Evolutionary conservation across 2,888 invertebrate species (phyloP).

Genomic region (Andricus quercusramuli): DNA sequence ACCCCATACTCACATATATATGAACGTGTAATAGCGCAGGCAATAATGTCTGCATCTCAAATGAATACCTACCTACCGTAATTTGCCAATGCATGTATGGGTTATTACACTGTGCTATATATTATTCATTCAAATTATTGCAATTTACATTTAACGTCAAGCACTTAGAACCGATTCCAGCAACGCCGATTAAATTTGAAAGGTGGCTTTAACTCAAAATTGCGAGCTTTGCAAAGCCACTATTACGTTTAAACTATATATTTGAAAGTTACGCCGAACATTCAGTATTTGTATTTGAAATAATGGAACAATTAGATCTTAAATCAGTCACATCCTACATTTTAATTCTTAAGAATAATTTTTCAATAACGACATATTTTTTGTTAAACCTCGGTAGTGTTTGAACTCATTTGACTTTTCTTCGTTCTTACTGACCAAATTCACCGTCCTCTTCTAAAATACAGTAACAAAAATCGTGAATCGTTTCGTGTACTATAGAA

Average conservation of each 20-base stretch:
- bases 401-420: too few relatives aligned
- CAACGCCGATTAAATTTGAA: background rate
- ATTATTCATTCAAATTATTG: conserved; percentile 3
- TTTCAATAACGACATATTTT: too few relatives aligned
- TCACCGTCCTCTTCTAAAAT: too few relatives aligned
- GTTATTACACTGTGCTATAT: background rate
- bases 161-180: background rate
- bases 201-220: background rate
- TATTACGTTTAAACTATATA: background rate
- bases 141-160: background rate
- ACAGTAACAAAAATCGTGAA: too few relatives aligned
- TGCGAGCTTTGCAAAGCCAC: background rate
- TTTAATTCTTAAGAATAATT: too few relatives aligned
- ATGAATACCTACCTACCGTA: background rate
- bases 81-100: background rate
- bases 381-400: too few relatives aligned
- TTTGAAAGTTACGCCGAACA: background rate
- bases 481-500: too few relatives aligned
- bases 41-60: background rate
- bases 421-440: too few relatives aligned
- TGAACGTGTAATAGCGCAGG: background rate
- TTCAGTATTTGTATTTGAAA: background rate
- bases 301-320: background rate
- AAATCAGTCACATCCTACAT: too few relatives aligned
- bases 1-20: too few relatives aligned